A percentile compares a stretch with the other conserved stretches of the same genome.
phyloP scores from a whole-genome alignment of 1,140 invertebrate genomes.

The Plodia interpunctella region DNA sequence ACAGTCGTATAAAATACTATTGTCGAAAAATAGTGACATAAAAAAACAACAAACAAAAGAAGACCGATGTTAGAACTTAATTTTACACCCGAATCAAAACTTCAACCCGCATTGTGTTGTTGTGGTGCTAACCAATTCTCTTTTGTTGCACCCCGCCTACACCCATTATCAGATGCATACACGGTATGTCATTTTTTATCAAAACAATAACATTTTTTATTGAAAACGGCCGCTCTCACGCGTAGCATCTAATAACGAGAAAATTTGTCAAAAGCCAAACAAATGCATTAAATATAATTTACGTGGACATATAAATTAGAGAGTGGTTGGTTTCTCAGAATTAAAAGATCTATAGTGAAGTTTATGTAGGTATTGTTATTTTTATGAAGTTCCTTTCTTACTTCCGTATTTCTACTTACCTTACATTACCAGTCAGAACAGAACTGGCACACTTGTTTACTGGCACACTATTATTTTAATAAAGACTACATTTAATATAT shows the following conservation, averaged over 20 bases:
- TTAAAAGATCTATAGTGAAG: not conserved
- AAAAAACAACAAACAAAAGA: conserved; percentile 56
- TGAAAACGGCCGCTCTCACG: conserved; percentile 40
- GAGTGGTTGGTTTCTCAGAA: conserved; percentile 8
- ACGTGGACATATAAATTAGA: conserved; percentile 46
- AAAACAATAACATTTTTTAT: conserved; percentile 70
- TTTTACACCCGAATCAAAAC: conserved; percentile 72
- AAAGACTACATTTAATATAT: too few species aligned
- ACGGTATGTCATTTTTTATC: conserved; percentile 71
- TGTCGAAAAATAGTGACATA: conserved; percentile 40
- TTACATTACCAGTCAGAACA: too few species aligned
- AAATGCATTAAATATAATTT: conserved; percentile 47
- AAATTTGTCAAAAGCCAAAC: conserved; percentile 55
- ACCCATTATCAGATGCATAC: conserved; percentile 68
- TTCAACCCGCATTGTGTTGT: conserved; percentile 58
- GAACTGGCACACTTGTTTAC: too few species aligned
- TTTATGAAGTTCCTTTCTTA: not conserved
- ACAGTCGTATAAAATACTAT: conserved; percentile 42
- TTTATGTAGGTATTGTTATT: not conserved
- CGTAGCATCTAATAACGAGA: conserved; percentile 37
- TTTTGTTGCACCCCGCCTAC: conserved; percentile 67
- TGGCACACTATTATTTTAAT: too few species aligned
- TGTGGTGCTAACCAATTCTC: conserved; percentile 70
- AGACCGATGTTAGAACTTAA: conserved; percentile 61
- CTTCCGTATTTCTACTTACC: too few species aligned